These are phyloP conservation scores for Netelia inedita DNA, from an alignment of 2,888 invertebrate genomes.

Conservation along the genomic window DNA sequence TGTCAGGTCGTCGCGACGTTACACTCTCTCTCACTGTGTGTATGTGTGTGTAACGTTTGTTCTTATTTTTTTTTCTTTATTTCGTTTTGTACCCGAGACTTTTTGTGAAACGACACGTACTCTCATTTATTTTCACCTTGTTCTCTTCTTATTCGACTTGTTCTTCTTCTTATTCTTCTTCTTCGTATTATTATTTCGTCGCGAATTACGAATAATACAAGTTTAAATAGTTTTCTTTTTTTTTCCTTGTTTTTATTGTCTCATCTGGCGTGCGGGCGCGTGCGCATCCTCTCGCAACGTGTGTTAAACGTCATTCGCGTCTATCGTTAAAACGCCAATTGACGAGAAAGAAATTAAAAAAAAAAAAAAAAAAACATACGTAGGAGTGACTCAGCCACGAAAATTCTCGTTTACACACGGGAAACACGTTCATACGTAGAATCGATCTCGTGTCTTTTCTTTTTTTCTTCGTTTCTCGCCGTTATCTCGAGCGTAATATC, in stretches of 20 bases:
- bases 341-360: neutral
- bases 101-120: neutral
- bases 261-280: neutral
- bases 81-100: neutral
- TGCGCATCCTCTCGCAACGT: neutral
- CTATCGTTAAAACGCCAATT: neutral
- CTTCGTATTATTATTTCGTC: too few relatives aligned
- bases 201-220: neutral
- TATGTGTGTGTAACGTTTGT: conserved; percentile 22
- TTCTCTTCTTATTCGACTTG: too few relatives aligned
- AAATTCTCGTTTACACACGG: neutral
- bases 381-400: neutral
- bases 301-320: neutral
- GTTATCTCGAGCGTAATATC: neutral
- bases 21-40: conserved; percentile 20
- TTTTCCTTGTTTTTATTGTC: neutral
- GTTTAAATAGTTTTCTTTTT: neutral
- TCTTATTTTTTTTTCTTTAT: neutral
- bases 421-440: neutral
- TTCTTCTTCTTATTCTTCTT: too few relatives aligned
- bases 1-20: conserved; percentile 75
- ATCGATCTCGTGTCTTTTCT: neutral
- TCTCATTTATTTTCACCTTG: too few relatives aligned
- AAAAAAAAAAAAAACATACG: neutral
- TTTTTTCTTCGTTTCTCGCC: neutral